These are phyloP conservation scores for Platycheirus albimanus DNA, from an alignment of 2,888 invertebrate genomes.

Conservation along the genomic window DNA sequence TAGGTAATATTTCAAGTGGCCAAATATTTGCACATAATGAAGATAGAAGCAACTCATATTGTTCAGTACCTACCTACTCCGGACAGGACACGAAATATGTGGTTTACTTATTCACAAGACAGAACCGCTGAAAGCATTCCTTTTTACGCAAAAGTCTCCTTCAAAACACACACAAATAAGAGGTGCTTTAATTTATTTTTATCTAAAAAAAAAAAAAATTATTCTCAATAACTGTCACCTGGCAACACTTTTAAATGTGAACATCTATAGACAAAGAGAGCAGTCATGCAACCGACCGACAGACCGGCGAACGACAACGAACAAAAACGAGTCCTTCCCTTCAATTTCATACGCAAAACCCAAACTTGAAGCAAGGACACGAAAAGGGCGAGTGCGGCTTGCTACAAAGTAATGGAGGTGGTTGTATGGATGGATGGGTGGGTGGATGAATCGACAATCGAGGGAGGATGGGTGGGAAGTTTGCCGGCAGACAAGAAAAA, in stretches of 20 bases:
- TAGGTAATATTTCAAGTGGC: too few species aligned
- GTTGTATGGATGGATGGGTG: conserved; percentile 6
- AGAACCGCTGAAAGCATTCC: too few species aligned
- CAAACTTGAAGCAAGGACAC: conserved; percentile 9
- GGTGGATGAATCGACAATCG: background rate
- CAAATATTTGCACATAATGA: too few species aligned
- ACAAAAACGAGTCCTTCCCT: conserved; percentile 33
- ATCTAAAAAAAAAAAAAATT: background rate
- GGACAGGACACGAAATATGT: too few species aligned
- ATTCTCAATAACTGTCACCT: background rate
- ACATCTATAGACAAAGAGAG: conserved; percentile 26
- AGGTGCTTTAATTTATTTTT: too few species aligned
- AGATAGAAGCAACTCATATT: too few species aligned
- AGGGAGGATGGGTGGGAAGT: conserved; percentile 7
- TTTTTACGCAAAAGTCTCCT: too few species aligned
- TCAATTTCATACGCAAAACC: conserved; percentile 1
- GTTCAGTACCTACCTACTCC: too few species aligned
- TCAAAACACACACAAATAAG: too few species aligned
- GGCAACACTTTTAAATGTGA: conserved; percentile 23
- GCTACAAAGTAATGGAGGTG: conserved; percentile 13
- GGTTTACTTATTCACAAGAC: too few species aligned
- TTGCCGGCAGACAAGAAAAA: conserved; percentile 69
- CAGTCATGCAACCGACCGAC: conserved; percentile 27
- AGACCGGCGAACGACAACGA: too few species aligned
- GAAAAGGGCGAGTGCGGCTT: conserved; percentile 18